Conservation (phyloP, 2,797 vertebrate species). For the Aplochiton taeniatus region DNA sequence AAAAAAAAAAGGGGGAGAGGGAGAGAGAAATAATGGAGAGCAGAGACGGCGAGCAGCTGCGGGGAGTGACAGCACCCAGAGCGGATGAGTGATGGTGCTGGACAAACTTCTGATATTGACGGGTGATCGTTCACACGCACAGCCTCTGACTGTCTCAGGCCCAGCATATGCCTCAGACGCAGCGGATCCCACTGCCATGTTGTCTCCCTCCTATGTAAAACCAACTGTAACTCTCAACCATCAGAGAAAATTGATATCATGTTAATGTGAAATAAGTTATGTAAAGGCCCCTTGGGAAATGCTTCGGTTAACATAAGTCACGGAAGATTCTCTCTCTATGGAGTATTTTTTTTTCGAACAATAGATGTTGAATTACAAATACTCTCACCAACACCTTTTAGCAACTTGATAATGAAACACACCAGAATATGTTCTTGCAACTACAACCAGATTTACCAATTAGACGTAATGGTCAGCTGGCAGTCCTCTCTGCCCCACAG, state of each 20-base stretch:
- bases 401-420: too few species aligned
- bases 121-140: conserved; percentile 71
- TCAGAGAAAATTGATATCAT: too few species aligned
- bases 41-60: conserved; percentile 68
- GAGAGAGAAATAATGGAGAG: conserved; percentile 34
- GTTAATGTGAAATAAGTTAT: too few species aligned
- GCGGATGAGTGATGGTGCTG: conserved; percentile 67
- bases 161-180: conserved; percentile 38
- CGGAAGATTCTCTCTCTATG: too few species aligned
- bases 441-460: neutral
- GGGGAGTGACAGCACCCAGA: conserved; percentile 62
- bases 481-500: neutral
- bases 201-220: conserved; percentile 13
- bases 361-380: too few species aligned
- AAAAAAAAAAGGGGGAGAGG: neutral
- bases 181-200: conserved; percentile 21
- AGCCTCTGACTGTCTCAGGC: conserved; percentile 54
- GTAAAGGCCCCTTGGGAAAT: too few species aligned
- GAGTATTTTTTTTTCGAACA: too few species aligned
- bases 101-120: conserved; percentile 66
- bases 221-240: too few species aligned
- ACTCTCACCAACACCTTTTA: too few species aligned
- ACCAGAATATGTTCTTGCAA: neutral
- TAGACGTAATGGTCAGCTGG: too few species aligned
- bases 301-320: too few species aligned